Evolutionary conservation across 2,113 vertebrate species (phyloP).

Genomic region (Anhinga rufa): DNA sequence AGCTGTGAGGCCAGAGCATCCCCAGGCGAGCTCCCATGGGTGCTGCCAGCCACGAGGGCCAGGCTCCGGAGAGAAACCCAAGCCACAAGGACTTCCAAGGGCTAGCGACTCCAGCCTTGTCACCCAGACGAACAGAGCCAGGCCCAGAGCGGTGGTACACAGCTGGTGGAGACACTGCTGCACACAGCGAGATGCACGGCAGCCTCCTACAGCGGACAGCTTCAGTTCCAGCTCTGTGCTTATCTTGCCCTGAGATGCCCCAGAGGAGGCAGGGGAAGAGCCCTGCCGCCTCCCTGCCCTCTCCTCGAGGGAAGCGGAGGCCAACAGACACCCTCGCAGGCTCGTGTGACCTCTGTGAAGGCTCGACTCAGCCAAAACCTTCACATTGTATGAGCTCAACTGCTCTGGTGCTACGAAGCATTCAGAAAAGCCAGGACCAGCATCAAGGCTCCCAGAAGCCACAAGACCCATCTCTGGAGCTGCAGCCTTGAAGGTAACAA

Average conservation of each 20-base stretch:
- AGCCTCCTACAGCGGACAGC: not conserved
- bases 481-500: not conserved
- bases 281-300: not conserved
- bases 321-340: not conserved
- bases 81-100: not conserved
- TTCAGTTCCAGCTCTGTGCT: not conserved
- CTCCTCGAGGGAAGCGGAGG: not conserved
- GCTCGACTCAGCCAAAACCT: not conserved
- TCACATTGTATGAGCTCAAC: not conserved
- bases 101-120: not conserved
- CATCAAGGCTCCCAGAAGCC: not conserved
- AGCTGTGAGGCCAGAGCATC: not conserved
- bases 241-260: too few relatives aligned
- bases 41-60: not conserved
- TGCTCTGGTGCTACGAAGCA: not conserved
- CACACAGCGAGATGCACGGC: not conserved
- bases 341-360: fast-evolving
- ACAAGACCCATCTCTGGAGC: not conserved
- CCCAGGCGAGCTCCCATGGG: not conserved
- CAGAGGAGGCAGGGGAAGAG: not conserved
- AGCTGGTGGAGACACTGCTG: not conserved
- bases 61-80: not conserved
- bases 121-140: not conserved
- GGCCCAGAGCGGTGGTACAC: not conserved
- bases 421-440: not conserved